These are phyloP conservation scores for Dreissena polymorpha DNA, from an alignment of 1,140 invertebrate genomes.

Conservation along the genomic window DNA sequence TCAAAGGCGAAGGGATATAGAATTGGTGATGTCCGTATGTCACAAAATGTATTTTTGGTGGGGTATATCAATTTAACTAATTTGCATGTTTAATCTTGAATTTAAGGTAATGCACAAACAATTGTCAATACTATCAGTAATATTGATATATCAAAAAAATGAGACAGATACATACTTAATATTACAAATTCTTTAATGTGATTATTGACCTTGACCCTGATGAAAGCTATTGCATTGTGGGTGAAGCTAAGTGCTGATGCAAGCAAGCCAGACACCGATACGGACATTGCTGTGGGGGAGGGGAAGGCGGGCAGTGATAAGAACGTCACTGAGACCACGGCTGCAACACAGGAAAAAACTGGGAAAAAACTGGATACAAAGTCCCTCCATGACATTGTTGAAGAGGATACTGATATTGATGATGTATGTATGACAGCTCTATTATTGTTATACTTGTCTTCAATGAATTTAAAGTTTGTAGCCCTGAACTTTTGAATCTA, in stretches of 20 bases:
- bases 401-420: conserved; percentile 26
- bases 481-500: background rate
- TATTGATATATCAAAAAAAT: no score
- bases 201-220: no score
- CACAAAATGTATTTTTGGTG: no score
- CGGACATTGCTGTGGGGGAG: conserved; percentile 20
- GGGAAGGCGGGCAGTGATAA: conserved; percentile 34
- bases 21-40: no score
- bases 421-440: background rate
- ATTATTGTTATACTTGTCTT: background rate
- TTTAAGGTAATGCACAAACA: no score
- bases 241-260: conserved; percentile 31
- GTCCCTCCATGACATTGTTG: conserved; percentile 19
- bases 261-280: conserved; percentile 21
- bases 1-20: no score
- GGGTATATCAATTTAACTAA: no score
- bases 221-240: conserved; percentile 68
- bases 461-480: background rate
- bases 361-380: conserved; percentile 45
- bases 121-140: no score
- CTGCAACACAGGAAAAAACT: conserved; percentile 28
- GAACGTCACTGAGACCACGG: conserved; percentile 27
- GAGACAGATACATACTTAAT: no score
- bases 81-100: no score
- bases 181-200: no score